A percentile compares a stretch with the other conserved stretches of the same genome.
phyloP scores from a whole-genome alignment of 2,888 invertebrate species.

The Maniola hyperantus region DNA sequence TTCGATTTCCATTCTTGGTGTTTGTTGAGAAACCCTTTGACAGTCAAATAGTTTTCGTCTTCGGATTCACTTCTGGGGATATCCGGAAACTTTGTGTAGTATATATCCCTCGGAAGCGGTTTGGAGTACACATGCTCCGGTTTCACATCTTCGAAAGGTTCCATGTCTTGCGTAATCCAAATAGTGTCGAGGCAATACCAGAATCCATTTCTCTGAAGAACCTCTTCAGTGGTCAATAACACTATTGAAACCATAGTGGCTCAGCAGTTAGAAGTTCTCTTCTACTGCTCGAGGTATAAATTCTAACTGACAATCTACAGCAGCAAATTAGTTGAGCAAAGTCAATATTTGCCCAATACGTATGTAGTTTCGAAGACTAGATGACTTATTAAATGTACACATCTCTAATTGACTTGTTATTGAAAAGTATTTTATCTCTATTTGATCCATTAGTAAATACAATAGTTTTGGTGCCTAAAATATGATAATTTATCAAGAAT shows the following conservation, averaged over 20 bases:
- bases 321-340: constrained; percentile 34
- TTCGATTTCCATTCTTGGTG: constrained; percentile 70
- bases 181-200: constrained; percentile 69
- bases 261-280: constrained; percentile 1
- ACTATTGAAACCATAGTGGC: constrained; percentile 67
- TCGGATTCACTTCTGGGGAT: constrained; percentile 76
- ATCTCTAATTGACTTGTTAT: constrained; percentile 45
- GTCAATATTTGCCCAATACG: constrained; percentile 38
- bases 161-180: constrained; percentile 72
- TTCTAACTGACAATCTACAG: constrained; percentile 38
- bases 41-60: constrained; percentile 66
- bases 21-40: constrained; percentile 65
- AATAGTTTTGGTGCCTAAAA: neutral
- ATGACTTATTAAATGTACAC: constrained; percentile 33
- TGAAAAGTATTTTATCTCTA: constrained; percentile 33
- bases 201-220: constrained; percentile 67
- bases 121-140: constrained; percentile 63
- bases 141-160: constrained; percentile 72
- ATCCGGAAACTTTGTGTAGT: constrained; percentile 70
- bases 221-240: constrained; percentile 71
- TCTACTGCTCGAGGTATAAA: constrained; percentile 17
- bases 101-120: constrained; percentile 68
- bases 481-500: neutral
- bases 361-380: constrained; percentile 38
- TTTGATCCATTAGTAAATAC: constrained; percentile 25